Evolutionary conservation across 1,140 invertebrate genomes (phyloP).

Genomic region (Agrilus planipennis): DNA sequence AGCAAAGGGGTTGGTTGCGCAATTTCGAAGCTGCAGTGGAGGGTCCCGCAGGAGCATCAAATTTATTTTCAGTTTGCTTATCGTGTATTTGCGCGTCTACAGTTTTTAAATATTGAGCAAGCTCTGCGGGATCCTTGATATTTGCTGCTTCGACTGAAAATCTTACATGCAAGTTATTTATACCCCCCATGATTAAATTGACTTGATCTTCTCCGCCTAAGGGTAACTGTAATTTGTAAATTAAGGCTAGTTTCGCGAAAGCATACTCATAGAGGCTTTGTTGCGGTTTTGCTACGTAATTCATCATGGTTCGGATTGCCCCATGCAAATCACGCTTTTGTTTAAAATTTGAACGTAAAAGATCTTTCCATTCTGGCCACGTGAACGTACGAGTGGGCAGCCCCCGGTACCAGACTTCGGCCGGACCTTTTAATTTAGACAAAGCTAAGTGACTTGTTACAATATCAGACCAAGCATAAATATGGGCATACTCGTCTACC

Average conservation of each 20-base stretch:
- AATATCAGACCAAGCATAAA: constrained; percentile 11
- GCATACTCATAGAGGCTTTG: constrained; percentile 8
- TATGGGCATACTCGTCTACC: constrained; percentile 10
- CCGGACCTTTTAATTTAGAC: constrained; percentile 11
- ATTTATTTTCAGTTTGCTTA: no score
- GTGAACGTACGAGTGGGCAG: constrained; percentile 9
- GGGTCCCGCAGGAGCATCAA: no score
- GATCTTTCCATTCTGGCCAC: constrained; percentile 9
- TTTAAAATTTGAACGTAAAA: constrained; percentile 8
- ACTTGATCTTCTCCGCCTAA: constrained; percentile 9
- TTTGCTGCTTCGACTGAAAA: constrained; percentile 14
- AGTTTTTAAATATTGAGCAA: constrained; percentile 11
- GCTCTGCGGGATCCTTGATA: constrained; percentile 6
- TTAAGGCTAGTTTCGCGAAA: constrained; percentile 8
- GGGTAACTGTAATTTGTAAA: constrained; percentile 8
- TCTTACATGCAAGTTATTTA: constrained; percentile 12
- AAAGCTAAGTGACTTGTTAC: constrained; percentile 10
- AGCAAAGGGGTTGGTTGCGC: no score
- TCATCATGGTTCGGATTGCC: constrained; percentile 7
- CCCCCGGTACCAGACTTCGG: constrained; percentile 11
- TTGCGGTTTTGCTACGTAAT: neutral
- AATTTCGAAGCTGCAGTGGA: no score
- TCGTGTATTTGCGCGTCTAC: no score
- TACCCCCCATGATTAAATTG: constrained; percentile 14
- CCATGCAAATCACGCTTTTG: constrained; percentile 9